Conservation (phyloP, 2,113 vertebrate genomes). For the Pachyramphus minor region DNA sequence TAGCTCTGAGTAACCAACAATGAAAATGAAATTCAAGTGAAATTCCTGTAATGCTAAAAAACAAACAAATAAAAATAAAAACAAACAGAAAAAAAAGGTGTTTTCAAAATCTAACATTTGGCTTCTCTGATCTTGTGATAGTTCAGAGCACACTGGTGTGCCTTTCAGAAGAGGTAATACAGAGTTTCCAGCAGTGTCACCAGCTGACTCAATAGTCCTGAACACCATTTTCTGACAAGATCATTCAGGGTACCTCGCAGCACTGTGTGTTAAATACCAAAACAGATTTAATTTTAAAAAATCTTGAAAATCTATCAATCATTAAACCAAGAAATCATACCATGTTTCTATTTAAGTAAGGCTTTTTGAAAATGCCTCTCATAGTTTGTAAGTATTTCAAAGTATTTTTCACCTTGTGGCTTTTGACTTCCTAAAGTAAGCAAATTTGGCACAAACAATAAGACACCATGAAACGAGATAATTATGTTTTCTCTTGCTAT, state of each 20-base stretch:
- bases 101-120: background rate
- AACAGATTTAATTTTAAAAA: background rate
- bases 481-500: background rate
- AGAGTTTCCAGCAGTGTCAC: background rate
- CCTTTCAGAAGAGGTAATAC: background rate
- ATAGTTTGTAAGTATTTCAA: background rate
- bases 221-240: background rate
- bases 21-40: background rate
- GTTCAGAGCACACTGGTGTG: fast-evolving
- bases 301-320: background rate
- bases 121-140: background rate
- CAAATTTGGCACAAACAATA: background rate
- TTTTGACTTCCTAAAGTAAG: background rate
- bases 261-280: background rate
- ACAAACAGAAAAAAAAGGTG: background rate
- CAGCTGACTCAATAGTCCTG: background rate
- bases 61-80: background rate
- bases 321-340: background rate
- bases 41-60: background rate
- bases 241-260: background rate
- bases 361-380: background rate
- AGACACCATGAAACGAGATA: background rate
- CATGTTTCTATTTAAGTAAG: background rate
- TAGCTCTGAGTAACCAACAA: background rate
- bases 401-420: background rate